Evolutionary conservation across 2,888 invertebrate species (phyloP).

Genomic region (Andrena flavipes): DNA sequence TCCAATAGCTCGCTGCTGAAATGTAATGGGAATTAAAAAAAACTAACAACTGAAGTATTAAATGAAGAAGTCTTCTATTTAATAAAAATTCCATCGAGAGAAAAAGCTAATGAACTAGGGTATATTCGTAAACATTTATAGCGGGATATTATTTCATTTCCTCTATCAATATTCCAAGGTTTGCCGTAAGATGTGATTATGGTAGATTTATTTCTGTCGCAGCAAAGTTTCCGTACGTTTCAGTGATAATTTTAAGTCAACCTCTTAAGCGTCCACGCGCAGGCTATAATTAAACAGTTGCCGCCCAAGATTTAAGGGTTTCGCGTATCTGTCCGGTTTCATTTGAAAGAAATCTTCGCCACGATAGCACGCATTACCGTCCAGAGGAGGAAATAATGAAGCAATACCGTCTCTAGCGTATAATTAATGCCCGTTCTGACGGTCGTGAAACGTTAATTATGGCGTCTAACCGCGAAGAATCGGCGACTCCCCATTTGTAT

Average conservation of each 20-base stretch:
- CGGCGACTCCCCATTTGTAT: slow-evolving; percentile 26
- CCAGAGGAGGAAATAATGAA: slow-evolving; percentile 20
- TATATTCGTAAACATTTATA: background rate
- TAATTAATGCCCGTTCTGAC: slow-evolving; percentile 43
- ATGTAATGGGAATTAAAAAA: too few relatives aligned
- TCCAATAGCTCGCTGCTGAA: too few relatives aligned
- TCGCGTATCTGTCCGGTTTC: background rate
- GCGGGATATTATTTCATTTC: background rate
- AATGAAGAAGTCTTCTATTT: too few relatives aligned
- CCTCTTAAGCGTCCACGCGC: background rate
- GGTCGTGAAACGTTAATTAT: slow-evolving; percentile 52
- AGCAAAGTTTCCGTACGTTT: background rate
- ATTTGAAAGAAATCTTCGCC: slow-evolving; percentile 12
- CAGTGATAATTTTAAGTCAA: slow-evolving; percentile 6
- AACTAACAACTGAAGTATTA: too few relatives aligned
- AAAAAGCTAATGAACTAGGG: too few relatives aligned
- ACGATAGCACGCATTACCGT: background rate
- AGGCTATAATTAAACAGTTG: slow-evolving; percentile 25
- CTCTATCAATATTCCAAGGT: background rate
- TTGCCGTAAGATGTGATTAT: background rate
- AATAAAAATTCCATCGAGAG: too few relatives aligned
- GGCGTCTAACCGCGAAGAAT: slow-evolving; percentile 30
- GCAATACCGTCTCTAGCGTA: slow-evolving; percentile 23
- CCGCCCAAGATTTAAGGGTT: slow-evolving; percentile 11
- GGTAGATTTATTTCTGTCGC: background rate